phyloP scores from a whole-genome alignment of 2,113 vertebrate genomes.

The Petaurus breviceps region DNA sequence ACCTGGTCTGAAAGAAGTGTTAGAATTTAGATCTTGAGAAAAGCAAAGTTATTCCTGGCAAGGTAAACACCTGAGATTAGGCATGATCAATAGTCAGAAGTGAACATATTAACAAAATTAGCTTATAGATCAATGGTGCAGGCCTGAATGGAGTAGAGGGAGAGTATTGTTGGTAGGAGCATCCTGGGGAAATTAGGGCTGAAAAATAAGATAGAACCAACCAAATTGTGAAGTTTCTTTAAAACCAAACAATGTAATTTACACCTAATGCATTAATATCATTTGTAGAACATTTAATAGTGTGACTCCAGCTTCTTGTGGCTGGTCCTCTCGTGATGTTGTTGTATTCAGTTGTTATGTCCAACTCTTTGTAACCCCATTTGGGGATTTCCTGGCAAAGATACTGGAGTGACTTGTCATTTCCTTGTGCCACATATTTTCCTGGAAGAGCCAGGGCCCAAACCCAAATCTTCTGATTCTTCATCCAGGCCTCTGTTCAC shows the following conservation, averaged over 20 bases:
- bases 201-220: conserved; percentile 3
- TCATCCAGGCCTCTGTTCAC: not conserved
- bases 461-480: not conserved
- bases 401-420: not conserved
- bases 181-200: not conserved
- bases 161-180: not conserved
- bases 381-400: not conserved
- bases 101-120: not conserved
- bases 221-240: not conserved
- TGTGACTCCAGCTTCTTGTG: not conserved
- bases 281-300: not conserved
- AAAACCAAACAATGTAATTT: not conserved
- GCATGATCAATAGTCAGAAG: not conserved
- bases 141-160: not conserved
- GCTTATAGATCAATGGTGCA: not conserved
- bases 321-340: not conserved
- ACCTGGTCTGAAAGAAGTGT: not conserved
- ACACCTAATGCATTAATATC: not conserved
- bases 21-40: not conserved
- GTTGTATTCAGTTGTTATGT: not conserved
- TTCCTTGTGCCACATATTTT: not conserved
- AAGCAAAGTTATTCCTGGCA: not conserved
- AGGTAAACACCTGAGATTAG: not conserved
- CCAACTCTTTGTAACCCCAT: not conserved
- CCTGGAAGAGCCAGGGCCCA: not conserved